These are phyloP conservation scores for Umimayanthus kanabou DNA, from an alignment of 92 coral and sea anemone species.

Conservation along the genomic window DNA sequence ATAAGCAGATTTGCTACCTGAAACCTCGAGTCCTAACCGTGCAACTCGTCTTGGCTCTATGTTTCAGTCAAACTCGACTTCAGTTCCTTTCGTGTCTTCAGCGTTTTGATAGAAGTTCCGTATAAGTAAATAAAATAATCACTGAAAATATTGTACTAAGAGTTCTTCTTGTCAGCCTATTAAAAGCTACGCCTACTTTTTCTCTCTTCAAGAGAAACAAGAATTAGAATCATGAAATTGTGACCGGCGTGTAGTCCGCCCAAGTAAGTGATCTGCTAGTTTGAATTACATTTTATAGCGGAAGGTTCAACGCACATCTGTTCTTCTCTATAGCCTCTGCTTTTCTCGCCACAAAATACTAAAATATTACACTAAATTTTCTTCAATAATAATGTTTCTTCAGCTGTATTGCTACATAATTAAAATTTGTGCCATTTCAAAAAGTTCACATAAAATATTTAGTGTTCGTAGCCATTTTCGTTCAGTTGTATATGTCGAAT, in stretches of 20 bases:
- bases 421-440: conserved; percentile 89
- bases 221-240: neutral
- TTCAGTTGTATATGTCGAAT: conserved; percentile 47
- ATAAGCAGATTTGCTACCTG: neutral
- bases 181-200: conserved; percentile 1
- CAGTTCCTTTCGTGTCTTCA: neutral
- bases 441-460: conserved; percentile 92
- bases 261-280: conserved; percentile 3
- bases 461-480: conserved; percentile 77
- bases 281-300: neutral
- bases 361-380: conserved; percentile 38
- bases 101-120: neutral
- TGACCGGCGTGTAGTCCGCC: neutral
- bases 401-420: conserved; percentile 80
- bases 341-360: conserved; percentile 40
- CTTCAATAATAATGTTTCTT: conserved; percentile 49
- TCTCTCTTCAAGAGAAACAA: neutral
- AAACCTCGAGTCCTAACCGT: neutral
- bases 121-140: neutral
- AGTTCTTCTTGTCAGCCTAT: conserved; percentile 3
- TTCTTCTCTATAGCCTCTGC: conserved; percentile 6
- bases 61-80: neutral
- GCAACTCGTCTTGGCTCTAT: neutral
- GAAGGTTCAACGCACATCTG: neutral
- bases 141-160: neutral